A percentile compares a stretch with the other conserved stretches of the same genome.
These are phyloP conservation scores for Acanthacorydalis orientalis DNA, from an alignment of 2,888 invertebrate species.

Conservation along the genomic window DNA sequence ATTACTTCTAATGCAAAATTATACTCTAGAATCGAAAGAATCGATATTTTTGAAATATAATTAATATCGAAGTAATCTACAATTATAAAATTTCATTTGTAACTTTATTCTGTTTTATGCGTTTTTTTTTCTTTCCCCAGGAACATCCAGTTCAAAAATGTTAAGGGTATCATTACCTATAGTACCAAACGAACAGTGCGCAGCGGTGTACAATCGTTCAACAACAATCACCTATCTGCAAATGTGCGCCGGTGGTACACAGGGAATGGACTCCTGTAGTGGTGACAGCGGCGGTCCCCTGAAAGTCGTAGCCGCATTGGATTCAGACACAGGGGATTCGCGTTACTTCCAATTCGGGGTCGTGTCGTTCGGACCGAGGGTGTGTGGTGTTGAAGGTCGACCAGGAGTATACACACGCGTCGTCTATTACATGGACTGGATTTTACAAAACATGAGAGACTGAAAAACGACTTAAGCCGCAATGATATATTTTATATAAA, in stretches of 20 bases:
- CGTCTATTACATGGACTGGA: conserved; percentile 46
- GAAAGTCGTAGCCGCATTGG: conserved; percentile 23
- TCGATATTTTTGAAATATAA: too few relatives aligned
- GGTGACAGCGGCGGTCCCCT: conserved; percentile 58
- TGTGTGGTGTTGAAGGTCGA: conserved; percentile 33
- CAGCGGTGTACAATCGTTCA: conserved; percentile 14
- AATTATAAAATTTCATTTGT: too few relatives aligned
- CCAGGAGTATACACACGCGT: conserved; percentile 57
- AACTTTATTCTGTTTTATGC: not conserved
- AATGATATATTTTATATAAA: not conserved
- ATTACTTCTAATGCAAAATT: too few relatives aligned
- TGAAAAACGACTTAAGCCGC: conserved; percentile 16
- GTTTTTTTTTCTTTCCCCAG: not conserved
- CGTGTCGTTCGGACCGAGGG: conserved; percentile 31
- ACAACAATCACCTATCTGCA: conserved; percentile 22
- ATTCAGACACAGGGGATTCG: conserved; percentile 22
- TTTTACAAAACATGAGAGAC: conserved; percentile 30
- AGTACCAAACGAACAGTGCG: conserved; percentile 21
- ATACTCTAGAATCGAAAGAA: too few relatives aligned
- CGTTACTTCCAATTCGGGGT: conserved; percentile 39
- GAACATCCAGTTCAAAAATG: conserved; percentile 12
- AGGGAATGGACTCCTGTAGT: conserved; percentile 40
- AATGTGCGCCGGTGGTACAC: conserved; percentile 46
- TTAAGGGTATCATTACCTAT: conserved; percentile 27
- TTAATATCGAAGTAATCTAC: too few relatives aligned